Base-by-base conservation (phyloP, 2,113 vertebrate species). In the Xyliphius kryptos region DNA sequence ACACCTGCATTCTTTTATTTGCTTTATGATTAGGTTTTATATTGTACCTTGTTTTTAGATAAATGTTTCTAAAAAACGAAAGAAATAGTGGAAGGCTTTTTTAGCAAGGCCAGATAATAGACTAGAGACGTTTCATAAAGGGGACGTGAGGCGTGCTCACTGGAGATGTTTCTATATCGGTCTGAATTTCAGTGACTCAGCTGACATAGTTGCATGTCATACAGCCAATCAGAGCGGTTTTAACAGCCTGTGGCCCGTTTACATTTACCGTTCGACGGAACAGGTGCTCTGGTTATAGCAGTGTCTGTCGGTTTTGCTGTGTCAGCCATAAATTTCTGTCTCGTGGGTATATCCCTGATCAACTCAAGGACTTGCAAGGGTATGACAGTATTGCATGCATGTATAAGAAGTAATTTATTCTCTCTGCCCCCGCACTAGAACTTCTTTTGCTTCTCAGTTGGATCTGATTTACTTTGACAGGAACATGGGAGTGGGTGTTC, bases 151-250 rank as follows among this genome's bases (percentile, higher is more conserved):
- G 47, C 41, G n/a, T 47, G 80, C 82, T 76, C 80, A 86, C 81
- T 72, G 81, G 82, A 87, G 81, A 87, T 80, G 81, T 80, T 86
- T 84, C 84, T 86, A 86, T 85, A 83, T 86, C 78, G 75, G 85
- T 85, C 84, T 79, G 79, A 83, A 85, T 88, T 85, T 86, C 78
- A 85, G 86, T 88, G 84, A 86, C 82, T 88, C 83, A 87, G 85
- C 82, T 71, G 71, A 75, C 82, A 83, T 81, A 77, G 82, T 85
- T 77, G 72, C 80, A 61, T 87, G 76, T 83, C 83, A 84, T 71
- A 63, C 68, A 68, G 22, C 60, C 60, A 56, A 61, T 66, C 70
- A 57, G 59, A 77, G 67, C 50, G 17, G 20, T 64, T 66, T 74
- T 53, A 75, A 72, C 68, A 69, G 72, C 70, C 67, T 11, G 46